A percentile compares a stretch with the other conserved stretches of the same genome.
phyloP scores from a whole-genome alignment of 1,140 invertebrate species.

The Micrasema minimum region DNA sequence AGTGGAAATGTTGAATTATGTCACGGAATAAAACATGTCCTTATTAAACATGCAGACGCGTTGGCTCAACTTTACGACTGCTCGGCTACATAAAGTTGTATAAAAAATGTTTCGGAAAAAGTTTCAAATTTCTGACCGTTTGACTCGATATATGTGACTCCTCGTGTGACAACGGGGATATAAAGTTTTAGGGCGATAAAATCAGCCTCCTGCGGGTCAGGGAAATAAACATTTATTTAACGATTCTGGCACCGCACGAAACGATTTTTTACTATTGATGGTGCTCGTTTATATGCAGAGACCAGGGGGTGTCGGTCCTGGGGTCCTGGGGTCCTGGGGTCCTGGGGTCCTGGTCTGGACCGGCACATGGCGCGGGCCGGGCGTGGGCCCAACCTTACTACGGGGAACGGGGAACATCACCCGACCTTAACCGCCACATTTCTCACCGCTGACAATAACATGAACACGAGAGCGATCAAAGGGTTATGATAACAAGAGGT shows the following conservation, averaged over 20 bases:
- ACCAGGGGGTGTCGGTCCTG: background rate
- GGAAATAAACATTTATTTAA: slow-evolving; percentile 49
- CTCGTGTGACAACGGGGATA: slow-evolving; percentile 40
- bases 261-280: slow-evolving; percentile 29
- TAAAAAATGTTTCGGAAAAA: slow-evolving; percentile 9
- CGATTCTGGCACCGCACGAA: slow-evolving; percentile 45
- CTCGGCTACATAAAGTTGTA: background rate
- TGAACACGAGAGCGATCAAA: slow-evolving; percentile 10
- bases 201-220: slow-evolving; percentile 39
- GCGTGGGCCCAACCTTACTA: too few species aligned
- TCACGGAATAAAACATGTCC: slow-evolving; percentile 17
- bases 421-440: slow-evolving; percentile 1
- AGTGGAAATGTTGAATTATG: slow-evolving; percentile 27
- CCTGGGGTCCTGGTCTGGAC: too few species aligned
- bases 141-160: slow-evolving; percentile 1
- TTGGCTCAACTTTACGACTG: slow-evolving; percentile 16
- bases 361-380: too few species aligned
- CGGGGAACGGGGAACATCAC: slow-evolving; percentile 3
- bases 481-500: slow-evolving; percentile 22
- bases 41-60: slow-evolving; percentile 23
- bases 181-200: slow-evolving; percentile 47
- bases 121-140: slow-evolving; percentile 7
- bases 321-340: too few species aligned
- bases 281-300: slow-evolving; percentile 2
- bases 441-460: slow-evolving; percentile 25